A percentile compares a stretch with the other conserved stretches of the same genome.
These are phyloP conservation scores for Dendrolimus punctatus DNA, from an alignment of 1,140 invertebrate species.

Conservation along the genomic window DNA sequence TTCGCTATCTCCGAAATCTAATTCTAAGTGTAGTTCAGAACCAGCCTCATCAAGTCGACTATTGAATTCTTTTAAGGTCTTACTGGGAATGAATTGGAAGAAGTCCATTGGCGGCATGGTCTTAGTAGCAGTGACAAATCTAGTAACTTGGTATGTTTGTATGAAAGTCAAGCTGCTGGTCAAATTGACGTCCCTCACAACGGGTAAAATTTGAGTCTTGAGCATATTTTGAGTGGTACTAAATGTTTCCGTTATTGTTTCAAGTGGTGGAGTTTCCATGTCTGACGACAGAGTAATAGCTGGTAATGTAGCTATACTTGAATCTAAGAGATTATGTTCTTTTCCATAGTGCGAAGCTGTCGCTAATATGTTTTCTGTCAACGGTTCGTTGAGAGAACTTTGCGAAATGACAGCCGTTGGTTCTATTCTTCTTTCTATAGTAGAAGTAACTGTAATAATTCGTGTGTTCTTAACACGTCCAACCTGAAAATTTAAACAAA, in stretches of 20 bases:
- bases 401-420: constrained; percentile 73
- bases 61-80: constrained; percentile 91
- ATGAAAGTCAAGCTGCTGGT: constrained; percentile 85
- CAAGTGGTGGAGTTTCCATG: constrained; percentile 84
- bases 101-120: constrained; percentile 89
- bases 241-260: constrained; percentile 92
- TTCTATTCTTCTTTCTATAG: constrained; percentile 82
- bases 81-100: constrained; percentile 89
- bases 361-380: constrained; percentile 90
- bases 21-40: constrained; percentile 86
- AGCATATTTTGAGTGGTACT: constrained; percentile 89
- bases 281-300: constrained; percentile 82
- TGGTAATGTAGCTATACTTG: constrained; percentile 86
- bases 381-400: constrained; percentile 77
- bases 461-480: constrained; percentile 89
- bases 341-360: constrained; percentile 82
- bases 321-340: constrained; percentile 79
- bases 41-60: constrained; percentile 90
- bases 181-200: constrained; percentile 80
- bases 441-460: constrained; percentile 88
- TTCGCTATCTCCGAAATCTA: constrained; percentile 87
- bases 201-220: constrained; percentile 89
- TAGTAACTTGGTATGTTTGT: constrained; percentile 90
- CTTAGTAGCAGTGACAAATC: constrained; percentile 89
- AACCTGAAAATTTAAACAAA: constrained; percentile 74